Percentiles rank a stretch among this genome's conserved stretches.
Conservation (phyloP, 1,140 invertebrate genomes). For the Drosophila varians region DNA sequence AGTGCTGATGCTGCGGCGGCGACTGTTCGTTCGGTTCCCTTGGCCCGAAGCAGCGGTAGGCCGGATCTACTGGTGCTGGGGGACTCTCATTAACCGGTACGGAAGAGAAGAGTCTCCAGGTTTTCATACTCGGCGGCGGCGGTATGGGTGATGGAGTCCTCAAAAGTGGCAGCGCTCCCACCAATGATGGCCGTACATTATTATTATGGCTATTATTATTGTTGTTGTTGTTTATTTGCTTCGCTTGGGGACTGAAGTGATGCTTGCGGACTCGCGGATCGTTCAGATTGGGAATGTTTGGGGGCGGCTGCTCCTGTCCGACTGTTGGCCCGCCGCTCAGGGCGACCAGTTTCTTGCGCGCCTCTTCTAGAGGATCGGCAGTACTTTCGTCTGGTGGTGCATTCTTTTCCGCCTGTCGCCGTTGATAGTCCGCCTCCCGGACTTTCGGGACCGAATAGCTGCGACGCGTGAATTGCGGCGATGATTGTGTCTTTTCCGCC, state of each 20-base stretch:
- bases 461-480: background rate
- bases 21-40: background rate
- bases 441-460: background rate
- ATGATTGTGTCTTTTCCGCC: background rate
- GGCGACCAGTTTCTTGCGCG: conserved; percentile 60
- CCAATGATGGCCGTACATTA: background rate
- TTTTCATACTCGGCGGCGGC: conserved; percentile 19
- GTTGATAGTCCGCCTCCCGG: too few species aligned
- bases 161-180: background rate
- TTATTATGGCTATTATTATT: background rate
- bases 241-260: background rate
- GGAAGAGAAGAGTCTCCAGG: background rate
- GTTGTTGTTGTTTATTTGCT: background rate
- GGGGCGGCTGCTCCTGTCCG: background rate
- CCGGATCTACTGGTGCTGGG: background rate
- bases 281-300: conserved; percentile 29
- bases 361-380: conserved; percentile 37
- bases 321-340: background rate
- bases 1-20: background rate
- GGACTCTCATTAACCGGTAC: background rate
- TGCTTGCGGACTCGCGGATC: conserved; percentile 56
- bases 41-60: background rate
- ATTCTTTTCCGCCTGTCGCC: too few species aligned
- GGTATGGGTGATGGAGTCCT: conserved; percentile 15
- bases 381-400: too few species aligned